These are phyloP conservation scores for Megaceryle maxima DNA, from an alignment of 2,113 vertebrate genomes.

Conservation along the genomic window DNA sequence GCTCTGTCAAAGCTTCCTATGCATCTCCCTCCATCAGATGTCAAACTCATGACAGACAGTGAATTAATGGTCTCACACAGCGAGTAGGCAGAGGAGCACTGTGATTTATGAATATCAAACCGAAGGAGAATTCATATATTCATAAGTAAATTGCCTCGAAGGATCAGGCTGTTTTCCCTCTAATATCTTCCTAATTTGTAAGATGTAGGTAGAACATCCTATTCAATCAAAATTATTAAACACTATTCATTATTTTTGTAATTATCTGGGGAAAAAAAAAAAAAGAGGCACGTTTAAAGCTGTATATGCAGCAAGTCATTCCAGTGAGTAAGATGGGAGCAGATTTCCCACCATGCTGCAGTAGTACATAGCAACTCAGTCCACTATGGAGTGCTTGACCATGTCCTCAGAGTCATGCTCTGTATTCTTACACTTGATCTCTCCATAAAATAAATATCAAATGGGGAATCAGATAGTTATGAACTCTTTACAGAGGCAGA, in stretches of 20 bases:
- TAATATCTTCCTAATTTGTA: not conserved
- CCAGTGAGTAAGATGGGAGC: accelerated
- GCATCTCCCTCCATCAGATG: not conserved
- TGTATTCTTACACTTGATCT: not conserved
- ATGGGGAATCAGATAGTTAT: not conserved
- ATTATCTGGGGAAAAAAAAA: not conserved
- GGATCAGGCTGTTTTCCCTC: not conserved
- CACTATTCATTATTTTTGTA: not conserved
- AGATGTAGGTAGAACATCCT: not conserved
- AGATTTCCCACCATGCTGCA: not conserved
- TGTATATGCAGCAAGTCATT: not conserved
- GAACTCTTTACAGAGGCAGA: not conserved
- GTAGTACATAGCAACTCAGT: not conserved
- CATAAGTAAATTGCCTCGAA: not conserved
- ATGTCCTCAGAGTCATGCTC: not conserved
- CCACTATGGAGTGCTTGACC: not conserved
- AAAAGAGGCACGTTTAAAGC: not conserved
- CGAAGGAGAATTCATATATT: not conserved
- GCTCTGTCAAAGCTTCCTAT: not conserved
- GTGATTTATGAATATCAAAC: not conserved
- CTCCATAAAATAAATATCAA: not conserved
- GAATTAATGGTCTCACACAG: not conserved
- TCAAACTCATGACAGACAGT: not conserved
- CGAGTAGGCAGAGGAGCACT: not conserved
- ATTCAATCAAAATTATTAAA: not conserved